A percentile compares a stretch with the other conserved stretches of the same genome.
These are phyloP conservation scores for Hiodon alosoides DNA, from an alignment of 2,113 vertebrate species.

Conservation along the genomic window DNA sequence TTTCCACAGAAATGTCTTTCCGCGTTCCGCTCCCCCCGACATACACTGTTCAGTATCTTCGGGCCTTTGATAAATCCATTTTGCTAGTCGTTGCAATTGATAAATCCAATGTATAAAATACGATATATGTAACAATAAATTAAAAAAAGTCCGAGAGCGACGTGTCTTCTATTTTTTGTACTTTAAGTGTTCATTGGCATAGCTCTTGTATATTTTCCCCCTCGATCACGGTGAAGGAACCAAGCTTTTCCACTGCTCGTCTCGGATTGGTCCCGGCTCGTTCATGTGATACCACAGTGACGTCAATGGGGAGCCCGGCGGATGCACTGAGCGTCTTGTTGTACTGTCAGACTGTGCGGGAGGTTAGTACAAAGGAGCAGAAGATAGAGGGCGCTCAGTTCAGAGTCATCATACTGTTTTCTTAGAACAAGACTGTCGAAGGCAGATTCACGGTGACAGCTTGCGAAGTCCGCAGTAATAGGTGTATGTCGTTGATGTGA, in stretches of 20 bases:
- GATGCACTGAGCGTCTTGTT: constrained; percentile 45
- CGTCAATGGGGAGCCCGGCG: constrained; percentile 75
- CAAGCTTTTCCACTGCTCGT: constrained; percentile 48
- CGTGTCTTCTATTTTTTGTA: constrained; percentile 26
- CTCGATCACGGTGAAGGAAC: constrained; percentile 49
- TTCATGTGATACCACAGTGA: constrained; percentile 67
- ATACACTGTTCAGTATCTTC: constrained; percentile 54
- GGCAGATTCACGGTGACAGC: no score
- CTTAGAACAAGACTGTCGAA: no score
- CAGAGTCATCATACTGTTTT: no score
- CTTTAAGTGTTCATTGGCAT: constrained; percentile 42
- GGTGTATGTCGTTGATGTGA: no score
- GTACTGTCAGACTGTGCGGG: no score
- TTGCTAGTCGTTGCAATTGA: constrained; percentile 48
- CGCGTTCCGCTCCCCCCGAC: constrained; percentile 37
- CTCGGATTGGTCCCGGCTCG: constrained; percentile 57
- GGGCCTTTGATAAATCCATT: constrained; percentile 62
- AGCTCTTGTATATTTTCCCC: constrained; percentile 47
- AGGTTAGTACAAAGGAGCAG: no score
- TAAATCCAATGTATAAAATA: constrained; percentile 1
- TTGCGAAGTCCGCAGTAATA: no score
- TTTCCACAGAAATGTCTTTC: constrained; percentile 45
- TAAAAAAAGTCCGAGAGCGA: constrained; percentile 31
- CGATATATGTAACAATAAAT: no score
- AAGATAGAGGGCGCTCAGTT: no score